A percentile compares a stretch with the other conserved stretches of the same genome.
Evolutionary conservation across 53 echinoderm and acorn worm species (phyloP).

Genomic region (Astropecten irregularis): DNA sequence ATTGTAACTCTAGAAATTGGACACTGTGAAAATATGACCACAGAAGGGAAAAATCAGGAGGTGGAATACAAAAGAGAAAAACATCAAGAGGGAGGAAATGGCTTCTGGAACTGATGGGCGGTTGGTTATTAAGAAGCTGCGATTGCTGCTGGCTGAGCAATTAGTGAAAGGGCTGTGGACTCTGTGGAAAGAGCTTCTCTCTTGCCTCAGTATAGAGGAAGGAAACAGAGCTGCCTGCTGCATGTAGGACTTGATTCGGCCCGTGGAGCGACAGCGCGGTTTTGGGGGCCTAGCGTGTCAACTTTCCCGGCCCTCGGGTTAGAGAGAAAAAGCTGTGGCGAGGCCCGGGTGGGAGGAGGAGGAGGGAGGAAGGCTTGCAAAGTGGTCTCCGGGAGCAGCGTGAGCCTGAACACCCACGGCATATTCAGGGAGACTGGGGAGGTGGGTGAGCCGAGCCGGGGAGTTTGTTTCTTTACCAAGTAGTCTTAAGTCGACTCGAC

Average conservation of each 20-base stretch:
- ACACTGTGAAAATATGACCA: slow-evolving; percentile 35
- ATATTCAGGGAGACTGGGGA: no score
- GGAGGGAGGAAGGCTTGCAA: no score
- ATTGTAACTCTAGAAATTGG: slow-evolving; percentile 44
- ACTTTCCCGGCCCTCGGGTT: slow-evolving; percentile 30
- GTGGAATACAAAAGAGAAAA: not conserved
- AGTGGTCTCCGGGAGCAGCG: no score
- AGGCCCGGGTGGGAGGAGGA: slow-evolving; percentile 34
- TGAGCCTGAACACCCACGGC: no score
- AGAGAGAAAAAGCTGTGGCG: not conserved
- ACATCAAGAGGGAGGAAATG: not conserved
- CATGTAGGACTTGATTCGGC: not conserved
- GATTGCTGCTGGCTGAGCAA: slow-evolving; percentile 41
- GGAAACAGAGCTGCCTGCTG: no score
- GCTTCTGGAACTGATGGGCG: not conserved
- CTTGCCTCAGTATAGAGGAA: not conserved
- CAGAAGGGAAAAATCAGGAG: not conserved
- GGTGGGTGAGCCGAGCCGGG: no score
- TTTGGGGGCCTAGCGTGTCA: slow-evolving; percentile 29
- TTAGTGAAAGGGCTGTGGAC: slow-evolving; percentile 14
- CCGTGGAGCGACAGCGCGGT: slow-evolving; percentile 11
- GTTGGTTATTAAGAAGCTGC: slow-evolving; percentile 38
- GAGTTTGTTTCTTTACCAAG: no score
- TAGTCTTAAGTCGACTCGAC: slow-evolving; percentile 12
- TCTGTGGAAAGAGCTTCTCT: not conserved